phyloP scores from a whole-genome alignment of 2,797 vertebrate genomes.

The Crax fasciolata region DNA sequence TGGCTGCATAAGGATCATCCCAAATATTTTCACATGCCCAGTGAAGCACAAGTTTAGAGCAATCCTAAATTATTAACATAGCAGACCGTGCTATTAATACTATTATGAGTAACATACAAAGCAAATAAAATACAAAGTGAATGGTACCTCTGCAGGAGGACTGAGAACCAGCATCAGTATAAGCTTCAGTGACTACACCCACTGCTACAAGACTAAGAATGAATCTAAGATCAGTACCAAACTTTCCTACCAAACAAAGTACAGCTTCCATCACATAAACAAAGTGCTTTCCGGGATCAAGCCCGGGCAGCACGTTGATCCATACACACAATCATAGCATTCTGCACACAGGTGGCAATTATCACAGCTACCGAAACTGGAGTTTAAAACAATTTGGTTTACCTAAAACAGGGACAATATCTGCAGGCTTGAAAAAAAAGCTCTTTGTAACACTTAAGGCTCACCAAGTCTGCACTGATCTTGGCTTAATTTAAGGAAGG shows the following conservation, averaged over 20 bases:
- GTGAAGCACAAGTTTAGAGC: neutral
- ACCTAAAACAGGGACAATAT: neutral
- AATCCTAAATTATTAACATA: neutral
- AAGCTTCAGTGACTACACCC: neutral
- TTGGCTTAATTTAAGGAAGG: neutral
- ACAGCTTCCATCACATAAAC: neutral
- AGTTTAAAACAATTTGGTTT: slow-evolving; percentile 22
- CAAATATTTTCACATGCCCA: neutral
- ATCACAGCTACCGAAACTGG: slow-evolving; percentile 57
- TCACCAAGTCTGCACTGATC: neutral
- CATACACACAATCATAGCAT: slow-evolving; percentile 27
- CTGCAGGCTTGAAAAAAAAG: neutral
- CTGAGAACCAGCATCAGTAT: neutral
- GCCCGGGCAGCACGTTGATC: slow-evolving; percentile 9
- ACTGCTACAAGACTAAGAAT: neutral
- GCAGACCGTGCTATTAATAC: neutral
- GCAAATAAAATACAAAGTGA: neutral
- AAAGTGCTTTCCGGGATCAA: slow-evolving; percentile 20
- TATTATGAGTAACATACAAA: neutral
- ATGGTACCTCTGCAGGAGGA: neutral
- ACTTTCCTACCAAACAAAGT: neutral
- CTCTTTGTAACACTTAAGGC: neutral
- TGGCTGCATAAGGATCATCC: neutral
- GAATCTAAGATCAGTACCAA: neutral
- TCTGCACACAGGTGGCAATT: slow-evolving; percentile 28